These are phyloP conservation scores for Peromyscus maniculatus DNA, from an alignment of 2,113 vertebrate species.

Conservation along the genomic window DNA sequence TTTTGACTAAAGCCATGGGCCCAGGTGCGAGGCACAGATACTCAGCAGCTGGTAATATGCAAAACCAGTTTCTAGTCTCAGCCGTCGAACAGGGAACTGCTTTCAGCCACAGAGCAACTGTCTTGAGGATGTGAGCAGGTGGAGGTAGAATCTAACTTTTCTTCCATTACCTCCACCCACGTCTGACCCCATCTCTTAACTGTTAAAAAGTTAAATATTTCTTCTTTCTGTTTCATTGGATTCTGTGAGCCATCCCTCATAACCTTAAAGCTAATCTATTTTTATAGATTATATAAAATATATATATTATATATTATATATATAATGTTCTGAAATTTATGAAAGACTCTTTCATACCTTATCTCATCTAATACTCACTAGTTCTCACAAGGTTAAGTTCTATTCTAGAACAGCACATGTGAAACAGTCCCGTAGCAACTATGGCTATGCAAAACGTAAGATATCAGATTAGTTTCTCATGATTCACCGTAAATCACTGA, in stretches of 20 bases:
- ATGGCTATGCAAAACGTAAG: not conserved
- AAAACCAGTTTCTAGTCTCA: not conserved
- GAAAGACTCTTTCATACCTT: not conserved
- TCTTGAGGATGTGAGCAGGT: not conserved
- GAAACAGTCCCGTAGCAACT: not conserved
- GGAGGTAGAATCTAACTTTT: not conserved
- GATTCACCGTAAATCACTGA: not conserved
- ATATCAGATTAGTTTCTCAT: not conserved
- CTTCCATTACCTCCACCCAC: not conserved
- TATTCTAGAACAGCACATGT: not conserved
- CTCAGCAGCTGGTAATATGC: too few relatives aligned
- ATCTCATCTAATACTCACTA: not conserved
- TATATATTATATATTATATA: not conserved
- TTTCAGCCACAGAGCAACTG: not conserved
- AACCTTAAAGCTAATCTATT: not conserved
- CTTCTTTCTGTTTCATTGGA: not conserved
- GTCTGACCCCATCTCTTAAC: not conserved
- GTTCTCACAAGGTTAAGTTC: not conserved
- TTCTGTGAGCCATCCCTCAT: not conserved
- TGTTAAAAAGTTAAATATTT: not conserved
- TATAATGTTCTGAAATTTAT: not conserved
- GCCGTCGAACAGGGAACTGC: not conserved
- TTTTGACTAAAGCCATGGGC: not conserved
- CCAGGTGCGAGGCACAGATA: not conserved
- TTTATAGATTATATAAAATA: not conserved